Base-by-base conservation (phyloP, 2,797 vertebrate genomes). In the Ispidina lecontei region DNA sequence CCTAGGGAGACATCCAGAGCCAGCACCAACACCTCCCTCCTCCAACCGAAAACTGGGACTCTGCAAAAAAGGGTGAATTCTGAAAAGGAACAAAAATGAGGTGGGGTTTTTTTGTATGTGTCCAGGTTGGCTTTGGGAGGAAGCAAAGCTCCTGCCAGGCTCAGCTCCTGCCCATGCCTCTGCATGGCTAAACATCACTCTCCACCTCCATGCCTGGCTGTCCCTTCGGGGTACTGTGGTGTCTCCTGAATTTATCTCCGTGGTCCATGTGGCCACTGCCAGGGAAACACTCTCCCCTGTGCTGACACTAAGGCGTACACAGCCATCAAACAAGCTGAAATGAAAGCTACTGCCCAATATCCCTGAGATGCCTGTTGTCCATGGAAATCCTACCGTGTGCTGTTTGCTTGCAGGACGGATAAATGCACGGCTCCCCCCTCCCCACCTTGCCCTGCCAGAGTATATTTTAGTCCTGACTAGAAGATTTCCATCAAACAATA, bases 1-100 rank as follows among this genome's bases (percentile, higher is more conserved):
- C 93, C 90, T 92, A 94, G 91, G 93, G 95, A 97, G 97, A 96
- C 97, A 95, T 84, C 96, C 91, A 72, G 83, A 97, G 94, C 94
- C 95, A 95, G 94, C 97, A 96, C 96, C 95, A 96, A 96, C 96
- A 92, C 82, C 84, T 94, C 26, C 89, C 90, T 96, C 93, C 91
- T 96, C 43, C 64, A 93, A 97, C 96, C 44, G 82, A 93, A 92
- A 95, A 90, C 15, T 49, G 68, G 83, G 89, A 77, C 55, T 54
- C 78, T 18, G 75, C 26, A 85, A 83, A 78, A 87, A 90, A 49
- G 29, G 37, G 74, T 23, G 55, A 84, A 44, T 81, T 68, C 69
- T 43, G 52, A 68, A 75, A 26, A 79, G 78, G 39, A 68, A 75
- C 35, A 74, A 84, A 89, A 92, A 37, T 23, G 33, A 47, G 26